These are phyloP conservation scores for Troilus luridus DNA, from an alignment of 2,888 invertebrate species.

Conservation along the genomic window DNA sequence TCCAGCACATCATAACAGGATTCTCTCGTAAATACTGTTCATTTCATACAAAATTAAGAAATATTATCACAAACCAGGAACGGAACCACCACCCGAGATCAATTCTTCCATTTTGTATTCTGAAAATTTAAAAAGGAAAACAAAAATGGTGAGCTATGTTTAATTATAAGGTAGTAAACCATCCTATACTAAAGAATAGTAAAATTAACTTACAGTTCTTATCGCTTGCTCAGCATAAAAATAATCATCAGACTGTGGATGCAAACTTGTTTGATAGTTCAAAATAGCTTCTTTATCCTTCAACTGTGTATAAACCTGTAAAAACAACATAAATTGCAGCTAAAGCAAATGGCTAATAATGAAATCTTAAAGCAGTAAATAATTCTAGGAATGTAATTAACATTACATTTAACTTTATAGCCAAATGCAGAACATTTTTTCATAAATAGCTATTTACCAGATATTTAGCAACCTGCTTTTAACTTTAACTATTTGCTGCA, in stretches of 20 bases:
- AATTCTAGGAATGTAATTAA: too few species aligned
- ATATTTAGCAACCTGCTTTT: too few species aligned
- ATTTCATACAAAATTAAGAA: neutral
- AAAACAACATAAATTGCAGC: neutral
- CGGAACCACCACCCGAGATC: slow-evolving; percentile 62
- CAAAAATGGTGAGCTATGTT: neutral
- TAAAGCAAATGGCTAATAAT: neutral
- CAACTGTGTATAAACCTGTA: slow-evolving; percentile 72
- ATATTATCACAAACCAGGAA: slow-evolving; percentile 23
- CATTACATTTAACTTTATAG: too few species aligned
- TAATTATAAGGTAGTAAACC: neutral
- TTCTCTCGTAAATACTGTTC: neutral
- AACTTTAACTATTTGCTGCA: too few species aligned
- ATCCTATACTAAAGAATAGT: neutral
- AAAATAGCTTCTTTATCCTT: slow-evolving; percentile 76
- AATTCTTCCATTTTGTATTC: slow-evolving; percentile 74
- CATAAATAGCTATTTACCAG: too few species aligned
- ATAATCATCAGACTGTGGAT: slow-evolving; percentile 79
- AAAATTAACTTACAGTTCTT: slow-evolving; percentile 69
- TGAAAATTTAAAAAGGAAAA: slow-evolving; percentile 66
- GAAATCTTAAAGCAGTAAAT: neutral
- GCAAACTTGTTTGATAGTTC: slow-evolving; percentile 76
- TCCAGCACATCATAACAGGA: neutral
- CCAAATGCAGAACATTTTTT: too few species aligned
- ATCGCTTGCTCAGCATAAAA: slow-evolving; percentile 82